A percentile compares a stretch with the other conserved stretches of the same genome.
Evolutionary conservation across 1,140 invertebrate genomes (phyloP).

Genomic region (Theocolax elegans): DNA sequence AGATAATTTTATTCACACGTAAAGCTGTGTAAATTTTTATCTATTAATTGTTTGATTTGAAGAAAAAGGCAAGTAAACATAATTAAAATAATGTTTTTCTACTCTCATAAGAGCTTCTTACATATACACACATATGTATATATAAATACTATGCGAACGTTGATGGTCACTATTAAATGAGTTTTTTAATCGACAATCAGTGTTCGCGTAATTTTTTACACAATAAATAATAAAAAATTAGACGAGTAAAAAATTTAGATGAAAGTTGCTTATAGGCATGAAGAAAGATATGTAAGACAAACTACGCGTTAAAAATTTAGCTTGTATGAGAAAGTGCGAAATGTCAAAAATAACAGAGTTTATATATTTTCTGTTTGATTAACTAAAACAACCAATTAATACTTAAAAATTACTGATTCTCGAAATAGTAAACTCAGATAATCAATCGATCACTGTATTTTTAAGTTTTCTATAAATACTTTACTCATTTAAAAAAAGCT

Average conservation of each 20-base stretch:
- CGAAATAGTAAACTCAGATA: too few species aligned
- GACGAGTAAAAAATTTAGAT: slow-evolving; percentile 14
- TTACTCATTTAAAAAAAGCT: too few species aligned
- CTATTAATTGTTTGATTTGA: background rate
- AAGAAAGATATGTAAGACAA: background rate
- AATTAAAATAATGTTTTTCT: slow-evolving; percentile 9
- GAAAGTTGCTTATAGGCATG: background rate
- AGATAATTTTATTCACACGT: background rate
- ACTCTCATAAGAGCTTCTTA: slow-evolving; percentile 20
- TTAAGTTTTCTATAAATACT: too few species aligned
- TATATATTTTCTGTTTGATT: background rate
- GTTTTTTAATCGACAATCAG: slow-evolving; percentile 25
- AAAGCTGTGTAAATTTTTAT: background rate
- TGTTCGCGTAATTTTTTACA: slow-evolving; percentile 18
- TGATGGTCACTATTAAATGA: background rate
- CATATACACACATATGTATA: slow-evolving; percentile 22
- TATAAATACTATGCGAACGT: background rate
- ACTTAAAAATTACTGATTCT: too few species aligned
- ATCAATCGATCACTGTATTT: too few species aligned
- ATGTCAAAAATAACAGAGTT: too few species aligned
- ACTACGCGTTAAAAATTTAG: too few species aligned
- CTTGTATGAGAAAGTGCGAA: too few species aligned
- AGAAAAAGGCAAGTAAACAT: slow-evolving; percentile 6
- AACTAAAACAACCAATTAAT: background rate
- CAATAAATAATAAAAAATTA: slow-evolving; percentile 22